Conservation (phyloP, 2,113 vertebrate genomes). For the Myiagra hebetior region DNA sequence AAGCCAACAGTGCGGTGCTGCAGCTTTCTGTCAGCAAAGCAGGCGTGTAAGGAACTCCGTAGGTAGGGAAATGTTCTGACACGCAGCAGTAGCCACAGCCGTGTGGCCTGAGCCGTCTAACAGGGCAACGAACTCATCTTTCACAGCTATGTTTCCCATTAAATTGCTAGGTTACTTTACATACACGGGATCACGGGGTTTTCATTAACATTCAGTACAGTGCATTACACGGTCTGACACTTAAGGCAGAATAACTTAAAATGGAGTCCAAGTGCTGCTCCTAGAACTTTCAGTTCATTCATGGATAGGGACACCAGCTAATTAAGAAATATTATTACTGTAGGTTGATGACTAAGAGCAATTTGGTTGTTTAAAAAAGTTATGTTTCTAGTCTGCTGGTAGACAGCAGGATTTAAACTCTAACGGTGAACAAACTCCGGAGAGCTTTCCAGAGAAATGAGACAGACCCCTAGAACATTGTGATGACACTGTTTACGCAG, state of each 20-base stretch:
- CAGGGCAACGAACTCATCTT: too few relatives aligned
- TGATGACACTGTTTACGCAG: not conserved
- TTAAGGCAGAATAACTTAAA: not conserved
- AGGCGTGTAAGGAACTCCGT: accelerated
- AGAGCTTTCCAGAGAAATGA: not conserved
- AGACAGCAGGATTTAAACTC: not conserved
- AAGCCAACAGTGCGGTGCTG: not conserved
- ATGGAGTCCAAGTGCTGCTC: too few relatives aligned
- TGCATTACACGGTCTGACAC: accelerated
- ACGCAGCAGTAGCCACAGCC: accelerated
- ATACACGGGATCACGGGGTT: accelerated
- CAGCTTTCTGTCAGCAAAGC: accelerated
- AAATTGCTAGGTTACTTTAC: not conserved
- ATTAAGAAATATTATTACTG: not conserved
- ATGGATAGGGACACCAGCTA: too few relatives aligned
- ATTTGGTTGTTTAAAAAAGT: not conserved
- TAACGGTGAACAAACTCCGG: not conserved
- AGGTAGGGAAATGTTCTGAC: accelerated
- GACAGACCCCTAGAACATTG: not conserved
- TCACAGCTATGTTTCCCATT: accelerated
- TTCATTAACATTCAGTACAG: not conserved
- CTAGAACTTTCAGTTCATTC: not conserved
- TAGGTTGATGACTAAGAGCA: not conserved
- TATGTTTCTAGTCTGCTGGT: not conserved
- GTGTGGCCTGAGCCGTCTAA: not conserved